phyloP scores from a whole-genome alignment of 2,797 vertebrate genomes.

The Meriones psammophilus region DNA sequence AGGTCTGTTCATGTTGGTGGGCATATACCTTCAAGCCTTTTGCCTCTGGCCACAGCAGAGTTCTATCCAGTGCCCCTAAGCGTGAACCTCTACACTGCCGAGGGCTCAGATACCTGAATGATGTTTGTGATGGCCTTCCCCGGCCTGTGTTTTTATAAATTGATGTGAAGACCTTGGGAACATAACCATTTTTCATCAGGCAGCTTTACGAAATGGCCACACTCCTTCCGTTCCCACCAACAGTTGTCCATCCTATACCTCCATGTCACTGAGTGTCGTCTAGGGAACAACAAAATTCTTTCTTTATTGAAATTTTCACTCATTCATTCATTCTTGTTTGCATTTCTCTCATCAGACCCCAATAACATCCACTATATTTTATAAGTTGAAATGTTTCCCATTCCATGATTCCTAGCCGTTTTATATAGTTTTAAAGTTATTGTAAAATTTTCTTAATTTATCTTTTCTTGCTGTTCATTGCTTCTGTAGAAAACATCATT shows the following conservation, averaged over 20 bases:
- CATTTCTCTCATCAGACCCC: background rate
- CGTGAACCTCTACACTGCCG: background rate
- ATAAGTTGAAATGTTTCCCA: background rate
- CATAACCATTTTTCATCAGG: fast-evolving
- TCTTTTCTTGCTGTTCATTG: background rate
- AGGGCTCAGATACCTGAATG: background rate
- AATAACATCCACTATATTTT: background rate
- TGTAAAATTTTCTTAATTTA: background rate
- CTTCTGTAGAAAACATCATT: background rate
- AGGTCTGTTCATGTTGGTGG: fast-evolving
- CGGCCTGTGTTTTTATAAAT: background rate
- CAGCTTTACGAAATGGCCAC: background rate
- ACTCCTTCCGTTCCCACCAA: background rate
- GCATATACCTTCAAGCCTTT: background rate
- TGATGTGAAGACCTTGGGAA: background rate
- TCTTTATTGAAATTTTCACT: background rate
- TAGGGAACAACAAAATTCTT: background rate
- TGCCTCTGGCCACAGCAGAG: background rate
- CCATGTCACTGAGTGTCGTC: background rate
- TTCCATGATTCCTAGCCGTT: background rate
- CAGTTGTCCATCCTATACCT: background rate
- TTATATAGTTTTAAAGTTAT: background rate
- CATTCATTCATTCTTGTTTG: background rate
- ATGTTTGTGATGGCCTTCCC: background rate
- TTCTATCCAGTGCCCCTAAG: background rate